Conservation (phyloP, 2,113 vertebrate species). For the Paramisgurnus dabryanus region DNA sequence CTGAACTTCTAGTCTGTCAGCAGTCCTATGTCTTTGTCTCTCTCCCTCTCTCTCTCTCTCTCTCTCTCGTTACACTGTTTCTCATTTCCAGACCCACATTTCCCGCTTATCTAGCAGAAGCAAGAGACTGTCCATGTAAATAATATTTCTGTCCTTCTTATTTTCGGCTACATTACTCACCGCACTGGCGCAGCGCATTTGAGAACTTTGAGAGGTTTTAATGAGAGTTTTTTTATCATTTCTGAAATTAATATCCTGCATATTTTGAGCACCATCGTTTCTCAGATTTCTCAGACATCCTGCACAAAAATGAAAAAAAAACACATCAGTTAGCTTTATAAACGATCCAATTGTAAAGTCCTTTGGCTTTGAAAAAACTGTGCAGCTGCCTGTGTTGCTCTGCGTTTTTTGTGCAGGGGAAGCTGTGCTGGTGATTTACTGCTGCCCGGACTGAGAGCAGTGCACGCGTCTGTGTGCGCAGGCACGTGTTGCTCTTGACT, state of each 20-base stretch:
- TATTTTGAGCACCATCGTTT: background rate
- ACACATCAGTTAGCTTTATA: background rate
- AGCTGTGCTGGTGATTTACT: slow-evolving; percentile 20
- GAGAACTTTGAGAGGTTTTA: background rate
- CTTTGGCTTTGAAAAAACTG: background rate
- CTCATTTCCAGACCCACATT: background rate
- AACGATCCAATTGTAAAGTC: background rate
- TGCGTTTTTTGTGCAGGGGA: slow-evolving; percentile 7
- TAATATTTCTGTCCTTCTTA: slow-evolving; percentile 12
- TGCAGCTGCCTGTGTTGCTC: slow-evolving; percentile 3
- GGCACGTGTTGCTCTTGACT: slow-evolving; percentile 19
- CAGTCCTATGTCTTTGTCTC: background rate
- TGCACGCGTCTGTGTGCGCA: slow-evolving; percentile 8
- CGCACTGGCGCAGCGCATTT: background rate
- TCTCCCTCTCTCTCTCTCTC: background rate
- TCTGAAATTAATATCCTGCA: background rate
- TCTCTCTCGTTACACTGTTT: background rate
- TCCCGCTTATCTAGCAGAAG: slow-evolving; percentile 2
- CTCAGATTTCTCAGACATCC: background rate
- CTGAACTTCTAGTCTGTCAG: background rate
- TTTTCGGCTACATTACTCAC: slow-evolving; percentile 18
- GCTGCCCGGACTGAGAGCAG: background rate
- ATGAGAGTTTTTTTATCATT: background rate
- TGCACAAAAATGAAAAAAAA: background rate
- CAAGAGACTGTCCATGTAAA: background rate